Percentiles rank a stretch among this genome's conserved stretches.
Conservation (phyloP, 2,888 invertebrate species). For the Coleophora deauratella region DNA sequence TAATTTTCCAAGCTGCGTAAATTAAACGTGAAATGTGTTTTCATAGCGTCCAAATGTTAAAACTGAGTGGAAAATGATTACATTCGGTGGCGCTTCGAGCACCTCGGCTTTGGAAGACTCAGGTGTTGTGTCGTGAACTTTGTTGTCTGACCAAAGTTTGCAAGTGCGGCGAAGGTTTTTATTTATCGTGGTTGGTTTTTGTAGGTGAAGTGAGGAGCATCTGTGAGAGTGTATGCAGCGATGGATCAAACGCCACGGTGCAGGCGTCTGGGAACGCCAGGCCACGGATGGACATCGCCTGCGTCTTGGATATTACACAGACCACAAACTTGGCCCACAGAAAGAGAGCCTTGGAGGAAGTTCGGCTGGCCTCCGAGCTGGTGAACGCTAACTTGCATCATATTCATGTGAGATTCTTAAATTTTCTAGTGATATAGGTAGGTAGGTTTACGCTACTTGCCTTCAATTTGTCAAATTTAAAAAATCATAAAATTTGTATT, state of each 20-base stretch:
- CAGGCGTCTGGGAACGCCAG: conserved; percentile 52
- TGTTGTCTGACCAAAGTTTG: conserved; percentile 22
- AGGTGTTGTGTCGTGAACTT: conserved; percentile 37
- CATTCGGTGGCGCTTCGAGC: conserved; percentile 57
- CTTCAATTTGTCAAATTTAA: no score
- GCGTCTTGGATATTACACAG: conserved; percentile 87
- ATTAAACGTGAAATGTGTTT: conserved; percentile 37
- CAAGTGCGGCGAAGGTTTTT: conserved; percentile 12
- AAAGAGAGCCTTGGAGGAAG: conserved; percentile 88
- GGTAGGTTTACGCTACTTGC: background rate
- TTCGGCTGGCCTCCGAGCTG: conserved; percentile 83
- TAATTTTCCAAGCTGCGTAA: conserved; percentile 31
- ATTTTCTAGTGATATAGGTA: no score
- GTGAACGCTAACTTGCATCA: conserved; percentile 88
- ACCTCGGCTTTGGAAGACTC: conserved; percentile 58
- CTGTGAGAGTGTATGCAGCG: conserved; percentile 69
- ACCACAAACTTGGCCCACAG: conserved; percentile 82
- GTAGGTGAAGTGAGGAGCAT: conserved; percentile 68
- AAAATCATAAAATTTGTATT: no score
- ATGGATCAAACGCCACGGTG: conserved; percentile 68
- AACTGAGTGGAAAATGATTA: conserved; percentile 61
- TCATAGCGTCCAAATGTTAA: conserved; percentile 54
- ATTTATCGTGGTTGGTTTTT: conserved; percentile 10
- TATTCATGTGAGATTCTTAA: conserved; percentile 80
- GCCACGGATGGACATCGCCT: conserved; percentile 88